These are phyloP conservation scores for Myiotriccus ornatus DNA, from an alignment of 2,797 vertebrate genomes.

Conservation along the genomic window DNA sequence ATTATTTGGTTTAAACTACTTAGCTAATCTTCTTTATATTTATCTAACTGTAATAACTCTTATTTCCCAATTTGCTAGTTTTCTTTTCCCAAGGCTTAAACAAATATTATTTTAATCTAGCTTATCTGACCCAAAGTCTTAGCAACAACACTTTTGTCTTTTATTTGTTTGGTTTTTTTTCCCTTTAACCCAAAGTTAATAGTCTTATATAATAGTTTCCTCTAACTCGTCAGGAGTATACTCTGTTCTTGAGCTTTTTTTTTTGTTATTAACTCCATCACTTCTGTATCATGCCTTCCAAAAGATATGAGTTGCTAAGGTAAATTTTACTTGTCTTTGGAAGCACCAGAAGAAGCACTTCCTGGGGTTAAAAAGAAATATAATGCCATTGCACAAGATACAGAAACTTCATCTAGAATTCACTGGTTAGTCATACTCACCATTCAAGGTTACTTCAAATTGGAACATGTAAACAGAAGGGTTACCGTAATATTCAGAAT, in stretches of 20 bases:
- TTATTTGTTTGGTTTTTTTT: not conserved
- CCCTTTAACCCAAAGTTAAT: not conserved
- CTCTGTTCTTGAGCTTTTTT: not conserved
- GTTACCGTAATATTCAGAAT: not conserved
- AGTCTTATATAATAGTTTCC: not conserved
- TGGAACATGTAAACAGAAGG: not conserved
- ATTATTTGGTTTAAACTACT: not conserved
- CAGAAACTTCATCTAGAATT: not conserved
- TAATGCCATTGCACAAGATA: not conserved
- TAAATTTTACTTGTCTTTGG: not conserved
- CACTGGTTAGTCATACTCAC: not conserved
- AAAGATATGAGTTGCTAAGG: not conserved
- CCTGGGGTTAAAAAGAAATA: not conserved
- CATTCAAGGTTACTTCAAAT: not conserved
- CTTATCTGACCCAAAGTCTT: not conserved
- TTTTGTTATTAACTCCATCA: not conserved
- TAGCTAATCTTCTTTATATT: not conserved
- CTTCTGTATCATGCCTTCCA: not conserved
- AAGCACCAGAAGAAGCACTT: not conserved
- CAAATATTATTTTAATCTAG: conserved; percentile 1
- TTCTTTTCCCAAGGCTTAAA: not conserved
- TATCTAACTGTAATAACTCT: not conserved
- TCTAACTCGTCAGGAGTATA: not conserved
- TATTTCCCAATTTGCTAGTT: conserved; percentile 13
- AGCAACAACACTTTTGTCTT: not conserved